Evolutionary conservation across 1,140 invertebrate species (phyloP).

Genomic region (Glossosoma conforme): DNA sequence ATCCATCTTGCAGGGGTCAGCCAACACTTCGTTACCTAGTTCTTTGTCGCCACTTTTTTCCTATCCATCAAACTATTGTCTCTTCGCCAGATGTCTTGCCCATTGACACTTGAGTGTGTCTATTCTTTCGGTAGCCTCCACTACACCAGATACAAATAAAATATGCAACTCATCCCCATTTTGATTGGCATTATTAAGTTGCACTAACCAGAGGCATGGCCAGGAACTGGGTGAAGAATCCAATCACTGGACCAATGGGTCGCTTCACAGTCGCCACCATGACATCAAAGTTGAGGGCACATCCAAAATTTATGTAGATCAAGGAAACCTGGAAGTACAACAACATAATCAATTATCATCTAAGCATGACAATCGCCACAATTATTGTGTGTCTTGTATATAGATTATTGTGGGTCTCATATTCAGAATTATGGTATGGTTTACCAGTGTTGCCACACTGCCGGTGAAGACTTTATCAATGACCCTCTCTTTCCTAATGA

Average conservation of each 20-base stretch:
- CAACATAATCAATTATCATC: neutral
- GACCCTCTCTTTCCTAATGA: constrained; percentile 57
- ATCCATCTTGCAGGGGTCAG: too few relatives aligned
- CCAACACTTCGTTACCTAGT: too few relatives aligned
- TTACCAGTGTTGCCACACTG: constrained; percentile 72
- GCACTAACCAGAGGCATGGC: constrained; percentile 82
- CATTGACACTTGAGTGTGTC: too few relatives aligned
- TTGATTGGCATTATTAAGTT: neutral
- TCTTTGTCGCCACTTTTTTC: too few relatives aligned
- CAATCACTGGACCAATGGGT: constrained; percentile 81
- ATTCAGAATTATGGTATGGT: constrained; percentile 21
- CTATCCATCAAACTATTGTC: too few relatives aligned
- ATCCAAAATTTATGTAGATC: constrained; percentile 91
- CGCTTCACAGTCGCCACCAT: constrained; percentile 64
- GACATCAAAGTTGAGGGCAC: constrained; percentile 74
- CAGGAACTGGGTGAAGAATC: constrained; percentile 77
- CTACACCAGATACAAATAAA: too few relatives aligned
- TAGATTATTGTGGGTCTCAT: neutral
- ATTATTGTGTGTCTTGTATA: neutral
- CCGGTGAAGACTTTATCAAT: constrained; percentile 74
- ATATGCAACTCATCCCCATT: too few relatives aligned
- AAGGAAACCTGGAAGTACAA: constrained; percentile 52
- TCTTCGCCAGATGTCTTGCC: too few relatives aligned
- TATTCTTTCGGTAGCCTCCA: too few relatives aligned
- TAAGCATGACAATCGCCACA: neutral